A percentile compares a stretch with the other conserved stretches of the same genome.
These are phyloP conservation scores for Nudaria mundana DNA, from an alignment of 2,888 invertebrate species.

Conservation along the genomic window DNA sequence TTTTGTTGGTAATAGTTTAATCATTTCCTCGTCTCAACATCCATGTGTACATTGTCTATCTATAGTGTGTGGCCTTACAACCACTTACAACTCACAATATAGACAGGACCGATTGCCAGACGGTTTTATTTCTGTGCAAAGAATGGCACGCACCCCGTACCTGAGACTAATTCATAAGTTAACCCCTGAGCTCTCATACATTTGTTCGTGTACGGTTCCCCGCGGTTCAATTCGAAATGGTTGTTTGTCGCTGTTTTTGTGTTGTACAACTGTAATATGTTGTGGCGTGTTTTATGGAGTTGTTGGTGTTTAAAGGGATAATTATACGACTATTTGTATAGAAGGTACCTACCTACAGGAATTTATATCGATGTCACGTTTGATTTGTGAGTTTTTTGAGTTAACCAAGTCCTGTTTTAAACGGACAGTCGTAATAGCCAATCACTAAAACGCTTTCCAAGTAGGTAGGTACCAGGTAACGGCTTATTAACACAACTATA, in stretches of 20 bases:
- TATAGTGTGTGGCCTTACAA: slow-evolving; percentile 9
- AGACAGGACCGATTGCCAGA: slow-evolving; percentile 17
- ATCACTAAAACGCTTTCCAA: too few species aligned
- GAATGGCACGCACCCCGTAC: slow-evolving; percentile 32
- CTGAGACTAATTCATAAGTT: slow-evolving; percentile 37
- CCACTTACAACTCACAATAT: slow-evolving; percentile 22
- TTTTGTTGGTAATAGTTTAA: background rate
- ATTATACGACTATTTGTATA: slow-evolving; percentile 7
- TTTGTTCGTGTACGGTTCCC: slow-evolving; percentile 19
- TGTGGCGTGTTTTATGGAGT: slow-evolving; percentile 9
- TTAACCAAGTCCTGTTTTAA: too few species aligned
- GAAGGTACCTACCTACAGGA: background rate
- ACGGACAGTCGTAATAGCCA: too few species aligned
- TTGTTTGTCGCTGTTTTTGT: slow-evolving; percentile 17
- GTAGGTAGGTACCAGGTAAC: too few species aligned
- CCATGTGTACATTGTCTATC: background rate
- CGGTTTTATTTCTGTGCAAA: slow-evolving; percentile 21
- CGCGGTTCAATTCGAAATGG: slow-evolving; percentile 20
- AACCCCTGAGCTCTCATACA: slow-evolving; percentile 16
- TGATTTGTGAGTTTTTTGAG: background rate
- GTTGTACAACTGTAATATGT: slow-evolving; percentile 6
- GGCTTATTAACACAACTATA: too few species aligned
- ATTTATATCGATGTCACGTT: background rate
- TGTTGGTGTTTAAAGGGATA: slow-evolving; percentile 7
- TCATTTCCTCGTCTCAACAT: background rate